phyloP scores from a whole-genome alignment of 1,140 invertebrate species.

The Eueides isabella region DNA sequence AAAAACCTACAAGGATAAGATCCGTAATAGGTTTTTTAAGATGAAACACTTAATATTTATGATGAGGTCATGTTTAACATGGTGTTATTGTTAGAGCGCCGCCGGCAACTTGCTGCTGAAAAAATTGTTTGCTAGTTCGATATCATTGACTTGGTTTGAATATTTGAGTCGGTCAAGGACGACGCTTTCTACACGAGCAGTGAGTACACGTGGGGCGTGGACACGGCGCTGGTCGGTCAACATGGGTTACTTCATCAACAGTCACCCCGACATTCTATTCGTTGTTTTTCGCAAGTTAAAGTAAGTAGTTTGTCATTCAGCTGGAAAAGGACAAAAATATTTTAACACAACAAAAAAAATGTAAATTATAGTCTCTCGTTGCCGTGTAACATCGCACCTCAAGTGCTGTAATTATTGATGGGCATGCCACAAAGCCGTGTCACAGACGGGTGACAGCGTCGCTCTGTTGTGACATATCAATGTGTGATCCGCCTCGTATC shows the following conservation, averaged over 20 bases:
- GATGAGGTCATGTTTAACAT: neutral
- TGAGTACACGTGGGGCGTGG: neutral
- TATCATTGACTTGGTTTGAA: neutral
- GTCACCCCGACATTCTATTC: neutral
- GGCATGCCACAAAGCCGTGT: too few relatives aligned
- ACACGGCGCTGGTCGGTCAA: neutral
- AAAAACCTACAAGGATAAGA: neutral
- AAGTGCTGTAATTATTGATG: too few relatives aligned
- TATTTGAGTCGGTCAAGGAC: neutral
- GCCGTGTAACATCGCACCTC: too few relatives aligned
- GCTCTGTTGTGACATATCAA: slow-evolving; percentile 6
- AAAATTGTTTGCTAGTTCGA: too few relatives aligned
- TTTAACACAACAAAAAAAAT: too few relatives aligned
- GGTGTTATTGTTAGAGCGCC: neutral
- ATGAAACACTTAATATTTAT: neutral
- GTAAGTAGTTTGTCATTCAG: too few relatives aligned
- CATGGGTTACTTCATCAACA: neutral
- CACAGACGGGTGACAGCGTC: too few relatives aligned
- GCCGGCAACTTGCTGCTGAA: neutral
- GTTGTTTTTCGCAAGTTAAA: too few relatives aligned
- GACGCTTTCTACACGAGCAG: neutral
- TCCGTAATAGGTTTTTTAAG: neutral
- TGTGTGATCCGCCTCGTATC: neutral
- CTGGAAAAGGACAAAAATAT: too few relatives aligned
- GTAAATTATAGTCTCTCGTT: too few relatives aligned